These are phyloP conservation scores for Yponomeuta sedellus DNA, from an alignment of 2,888 invertebrate genomes.

Conservation along the genomic window DNA sequence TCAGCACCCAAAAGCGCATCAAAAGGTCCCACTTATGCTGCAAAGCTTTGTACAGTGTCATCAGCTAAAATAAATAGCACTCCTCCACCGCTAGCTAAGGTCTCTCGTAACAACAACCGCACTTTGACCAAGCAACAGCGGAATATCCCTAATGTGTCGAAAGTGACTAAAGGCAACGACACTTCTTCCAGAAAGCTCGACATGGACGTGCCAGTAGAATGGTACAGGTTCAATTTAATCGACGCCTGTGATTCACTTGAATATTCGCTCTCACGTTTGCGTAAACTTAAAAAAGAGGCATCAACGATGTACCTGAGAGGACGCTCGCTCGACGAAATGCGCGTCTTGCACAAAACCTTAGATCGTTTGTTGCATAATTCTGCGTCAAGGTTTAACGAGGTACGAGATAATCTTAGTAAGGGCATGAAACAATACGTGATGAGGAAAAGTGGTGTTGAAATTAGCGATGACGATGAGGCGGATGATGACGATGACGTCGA, in stretches of 20 bases:
- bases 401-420: slow-evolving; percentile 71
- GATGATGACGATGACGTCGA: slow-evolving; percentile 63
- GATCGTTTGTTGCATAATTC: slow-evolving; percentile 75
- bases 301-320: slow-evolving; percentile 62
- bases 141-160: slow-evolving; percentile 12
- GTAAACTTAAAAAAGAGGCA: slow-evolving; percentile 68
- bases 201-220: slow-evolving; percentile 66
- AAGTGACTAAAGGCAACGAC: background rate
- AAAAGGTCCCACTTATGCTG: slow-evolving; percentile 50
- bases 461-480: slow-evolving; percentile 31
- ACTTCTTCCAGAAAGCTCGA: slow-evolving; percentile 22
- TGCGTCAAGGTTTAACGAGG: slow-evolving; percentile 69
- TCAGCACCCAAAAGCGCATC: slow-evolving; percentile 34
- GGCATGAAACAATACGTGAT: slow-evolving; percentile 71
- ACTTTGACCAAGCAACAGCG: slow-evolving; percentile 1
- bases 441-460: slow-evolving; percentile 39
- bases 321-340: slow-evolving; percentile 66
- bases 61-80: slow-evolving; percentile 19
- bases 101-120: background rate
- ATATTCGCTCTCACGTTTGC: slow-evolving; percentile 70
- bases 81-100: slow-evolving; percentile 4
- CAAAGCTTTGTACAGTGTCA: slow-evolving; percentile 51
- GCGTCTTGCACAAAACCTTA: slow-evolving; percentile 69
- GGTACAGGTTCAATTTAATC: slow-evolving; percentile 76
- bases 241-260: slow-evolving; percentile 76